These are phyloP conservation scores for Odontothrips loti DNA, from an alignment of 2,888 invertebrate species.

Conservation along the genomic window DNA sequence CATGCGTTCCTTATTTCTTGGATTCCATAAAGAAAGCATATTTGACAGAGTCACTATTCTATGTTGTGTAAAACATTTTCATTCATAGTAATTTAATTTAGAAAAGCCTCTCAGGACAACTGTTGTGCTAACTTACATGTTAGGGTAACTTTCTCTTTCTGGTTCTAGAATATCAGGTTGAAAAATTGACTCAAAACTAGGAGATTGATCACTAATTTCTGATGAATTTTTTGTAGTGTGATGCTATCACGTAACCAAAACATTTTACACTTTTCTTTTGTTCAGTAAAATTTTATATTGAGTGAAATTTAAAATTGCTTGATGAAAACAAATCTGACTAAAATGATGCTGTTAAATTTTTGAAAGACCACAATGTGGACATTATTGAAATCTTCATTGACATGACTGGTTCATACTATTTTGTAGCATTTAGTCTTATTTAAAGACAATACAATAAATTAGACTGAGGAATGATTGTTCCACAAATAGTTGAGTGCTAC, in stretches of 20 bases:
- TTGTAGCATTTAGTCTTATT: conserved; percentile 22
- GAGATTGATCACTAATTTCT: background rate
- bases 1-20: background rate
- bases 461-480: conserved; percentile 19
- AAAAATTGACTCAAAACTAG: background rate
- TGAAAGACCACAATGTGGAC: background rate
- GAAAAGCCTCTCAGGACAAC: too few species aligned
- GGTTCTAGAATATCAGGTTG: background rate
- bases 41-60: too few species aligned
- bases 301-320: background rate
- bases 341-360: background rate
- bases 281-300: too few species aligned
- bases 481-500: conserved; percentile 2
- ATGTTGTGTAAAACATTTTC: too few species aligned
- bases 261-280: background rate
- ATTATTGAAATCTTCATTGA: background rate
- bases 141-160: too few species aligned
- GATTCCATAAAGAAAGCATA: background rate
- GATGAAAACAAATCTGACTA: background rate
- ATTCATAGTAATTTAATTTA: too few species aligned
- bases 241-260: background rate
- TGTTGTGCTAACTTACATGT: too few species aligned
- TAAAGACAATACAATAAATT: conserved; percentile 21
- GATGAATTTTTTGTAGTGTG: background rate
- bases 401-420: conserved; percentile 25